Conservation (phyloP, 2,113 vertebrate genomes). For the Protomyctophum bolini region DNA sequence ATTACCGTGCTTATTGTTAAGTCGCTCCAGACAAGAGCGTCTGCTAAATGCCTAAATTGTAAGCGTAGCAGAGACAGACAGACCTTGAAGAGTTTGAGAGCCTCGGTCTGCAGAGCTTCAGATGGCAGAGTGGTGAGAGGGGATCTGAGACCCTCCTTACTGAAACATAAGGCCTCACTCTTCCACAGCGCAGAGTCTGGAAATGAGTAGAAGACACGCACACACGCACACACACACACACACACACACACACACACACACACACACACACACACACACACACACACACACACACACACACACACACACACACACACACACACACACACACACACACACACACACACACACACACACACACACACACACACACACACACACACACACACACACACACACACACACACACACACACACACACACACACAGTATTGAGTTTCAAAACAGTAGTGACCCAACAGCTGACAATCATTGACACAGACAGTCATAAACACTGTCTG, state of each 20-base stretch:
- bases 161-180: constrained; percentile 84
- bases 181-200: constrained; percentile 87
- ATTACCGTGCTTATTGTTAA: too few species aligned
- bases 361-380: not conserved
- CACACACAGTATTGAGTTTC: constrained; percentile 51
- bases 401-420: not conserved
- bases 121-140: constrained; percentile 89
- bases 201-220: constrained; percentile 1
- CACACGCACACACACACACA: constrained; percentile 10
- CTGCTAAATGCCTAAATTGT: too few species aligned
- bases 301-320: not conserved
- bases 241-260: constrained; percentile 1
- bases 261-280: not conserved
- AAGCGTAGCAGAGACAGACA: constrained; percentile 13
- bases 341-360: constrained; percentile 1
- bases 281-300: constrained; percentile 18
- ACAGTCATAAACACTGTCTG: constrained; percentile 64
- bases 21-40: too few species aligned
- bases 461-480: constrained; percentile 49
- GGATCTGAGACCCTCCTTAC: constrained; percentile 83
- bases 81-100: constrained; percentile 92
- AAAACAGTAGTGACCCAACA: constrained; percentile 54
- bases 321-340: constrained; percentile 8
- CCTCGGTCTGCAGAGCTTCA: constrained; percentile 89
- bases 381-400: constrained; percentile 20